Evolutionary conservation across 1,140 invertebrate genomes (phyloP), one percentile per base, ranked within the genome.

Genomic region (Scaptodrosophila lebanonensis): DNA sequence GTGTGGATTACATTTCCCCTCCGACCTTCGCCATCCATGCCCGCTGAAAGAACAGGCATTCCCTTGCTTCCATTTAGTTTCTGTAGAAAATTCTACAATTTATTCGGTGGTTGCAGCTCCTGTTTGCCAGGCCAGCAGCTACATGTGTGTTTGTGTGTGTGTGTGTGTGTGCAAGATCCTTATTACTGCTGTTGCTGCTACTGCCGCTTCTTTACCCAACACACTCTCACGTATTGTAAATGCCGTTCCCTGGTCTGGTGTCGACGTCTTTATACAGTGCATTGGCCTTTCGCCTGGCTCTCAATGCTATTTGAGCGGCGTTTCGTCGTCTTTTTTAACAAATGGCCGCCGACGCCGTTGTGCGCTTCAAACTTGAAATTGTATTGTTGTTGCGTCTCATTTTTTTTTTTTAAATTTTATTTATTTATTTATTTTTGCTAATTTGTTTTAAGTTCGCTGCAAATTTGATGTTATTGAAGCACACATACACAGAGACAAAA

Each of bases 281-380:
- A 79, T 82, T 79, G 73, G 73, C 73, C 73, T 79, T 65, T 79
- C 68, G 65, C 27, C 61, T 47, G 58, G 44, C 75, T 60, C 68
- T 79, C 75, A 79, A 79, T 79, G 73, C 73, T 79, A 66, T 73
- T 77, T 73, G 70, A 79, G 66, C 69, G 76, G 48, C 54, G 67
- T 62, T 70, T 51, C 44, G 39, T 30, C 35, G 27, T 33, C 44
- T n/a, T 49, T 63, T 66, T 66, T 52, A 66, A 63, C 52, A 66
- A 66, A 66, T 66, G 59, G 64, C 63, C 36, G 63, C 43, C 59
- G 43, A 48, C 51, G 30, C n/a, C 44, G 13, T 18, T 39, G 17
- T 9, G 15, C 51, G 61, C 44, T 53, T 56, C 22, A 82, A 79
- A 82, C 75, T 79, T 73, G 73, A 82, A 69, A 69, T 79, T 73